Conservation (phyloP, 1,140 invertebrate genomes). For the Mizuhopecten yessoensis region DNA sequence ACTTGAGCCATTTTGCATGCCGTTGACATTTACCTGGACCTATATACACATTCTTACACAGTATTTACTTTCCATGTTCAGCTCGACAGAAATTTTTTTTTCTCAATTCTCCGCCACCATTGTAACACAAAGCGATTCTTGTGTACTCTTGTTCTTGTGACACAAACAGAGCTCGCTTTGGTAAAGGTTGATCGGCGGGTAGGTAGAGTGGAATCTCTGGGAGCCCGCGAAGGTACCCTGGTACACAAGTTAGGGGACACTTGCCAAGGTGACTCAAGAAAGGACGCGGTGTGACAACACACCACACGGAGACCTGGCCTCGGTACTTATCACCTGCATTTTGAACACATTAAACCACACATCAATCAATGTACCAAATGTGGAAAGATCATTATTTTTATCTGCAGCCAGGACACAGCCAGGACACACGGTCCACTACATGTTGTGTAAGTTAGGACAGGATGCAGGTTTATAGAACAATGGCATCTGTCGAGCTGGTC, state of each 20-base stretch:
- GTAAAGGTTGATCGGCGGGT: not conserved
- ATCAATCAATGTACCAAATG: constrained; percentile 7
- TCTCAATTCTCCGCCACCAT: not conserved
- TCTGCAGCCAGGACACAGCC: not conserved
- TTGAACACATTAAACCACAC: not conserved
- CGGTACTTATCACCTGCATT: not conserved
- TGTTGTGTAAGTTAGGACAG: not conserved
- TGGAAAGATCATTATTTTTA: constrained; percentile 24
- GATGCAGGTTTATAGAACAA: constrained; percentile 11
- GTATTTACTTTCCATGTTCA: not conserved
- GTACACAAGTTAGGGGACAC: constrained; percentile 29
- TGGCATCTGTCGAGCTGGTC: not conserved
- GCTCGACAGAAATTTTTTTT: not conserved
- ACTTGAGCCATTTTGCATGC: not conserved
- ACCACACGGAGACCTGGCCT: not conserved
- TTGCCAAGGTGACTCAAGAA: not conserved
- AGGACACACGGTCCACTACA: not conserved
- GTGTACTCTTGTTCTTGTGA: constrained; percentile 1
- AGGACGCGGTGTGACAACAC: not conserved
- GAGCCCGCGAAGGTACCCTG: not conserved
- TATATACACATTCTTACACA: not conserved
- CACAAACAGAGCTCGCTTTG: not conserved
- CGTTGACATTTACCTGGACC: not conserved
- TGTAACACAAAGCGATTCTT: not conserved
- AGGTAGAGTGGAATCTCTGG: not conserved